A percentile compares a stretch with the other conserved stretches of the same genome.
Evolutionary conservation across 2,888 invertebrate species (phyloP).

Genomic region (Platycnemis pennipes): DNA sequence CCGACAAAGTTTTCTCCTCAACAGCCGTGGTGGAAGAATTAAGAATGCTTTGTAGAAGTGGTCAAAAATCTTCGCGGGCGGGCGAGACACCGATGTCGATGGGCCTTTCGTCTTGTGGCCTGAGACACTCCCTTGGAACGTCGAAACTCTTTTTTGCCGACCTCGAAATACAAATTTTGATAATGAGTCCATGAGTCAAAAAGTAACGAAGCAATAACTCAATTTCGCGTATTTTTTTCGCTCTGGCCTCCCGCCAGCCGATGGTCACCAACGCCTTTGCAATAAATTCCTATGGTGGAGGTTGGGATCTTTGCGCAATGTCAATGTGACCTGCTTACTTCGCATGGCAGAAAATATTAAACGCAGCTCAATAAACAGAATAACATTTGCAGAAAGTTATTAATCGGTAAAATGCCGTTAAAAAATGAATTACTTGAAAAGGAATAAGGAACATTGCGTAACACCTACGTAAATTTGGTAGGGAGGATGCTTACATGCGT

Average conservation of each 20-base stretch:
- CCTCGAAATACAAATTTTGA: neutral
- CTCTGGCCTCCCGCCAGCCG: neutral
- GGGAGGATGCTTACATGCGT: no score
- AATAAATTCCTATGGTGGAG: neutral
- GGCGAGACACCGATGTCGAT: neutral
- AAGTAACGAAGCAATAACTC: neutral
- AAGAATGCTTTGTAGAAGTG: neutral
- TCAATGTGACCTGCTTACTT: no score
- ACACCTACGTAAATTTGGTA: no score
- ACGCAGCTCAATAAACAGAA: no score
- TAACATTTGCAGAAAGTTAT: no score
- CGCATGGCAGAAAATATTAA: no score
- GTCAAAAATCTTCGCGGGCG: neutral
- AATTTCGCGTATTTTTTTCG: neutral
- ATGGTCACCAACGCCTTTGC: neutral
- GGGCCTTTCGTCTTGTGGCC: neutral
- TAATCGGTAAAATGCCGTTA: no score
- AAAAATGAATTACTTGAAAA: no score
- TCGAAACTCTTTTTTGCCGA: neutral
- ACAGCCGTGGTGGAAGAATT: neutral
- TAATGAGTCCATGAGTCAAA: neutral
- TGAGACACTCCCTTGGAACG: neutral
- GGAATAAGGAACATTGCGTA: no score
- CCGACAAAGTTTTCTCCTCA: neutral
- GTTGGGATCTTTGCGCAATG: no score